Percentiles rank a stretch among this genome's conserved stretches.
Evolutionary conservation across 1,140 invertebrate species (phyloP).

Genomic region (Acromyrmex heyeri): DNA sequence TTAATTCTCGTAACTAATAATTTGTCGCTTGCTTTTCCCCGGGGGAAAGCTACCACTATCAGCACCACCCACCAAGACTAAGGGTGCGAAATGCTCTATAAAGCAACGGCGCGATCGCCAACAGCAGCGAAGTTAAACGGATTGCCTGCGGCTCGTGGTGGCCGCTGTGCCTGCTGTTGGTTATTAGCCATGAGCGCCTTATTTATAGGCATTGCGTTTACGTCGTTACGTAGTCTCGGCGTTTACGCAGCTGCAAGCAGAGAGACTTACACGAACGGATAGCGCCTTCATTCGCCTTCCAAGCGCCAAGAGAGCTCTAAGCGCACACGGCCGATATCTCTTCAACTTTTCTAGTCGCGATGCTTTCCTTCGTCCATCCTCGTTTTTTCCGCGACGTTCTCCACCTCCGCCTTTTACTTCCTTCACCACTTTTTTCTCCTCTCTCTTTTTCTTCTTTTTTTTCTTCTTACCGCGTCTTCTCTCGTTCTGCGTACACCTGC

Average conservation of each 20-base stretch:
- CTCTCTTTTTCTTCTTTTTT: background rate
- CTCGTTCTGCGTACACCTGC: background rate
- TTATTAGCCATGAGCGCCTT: conserved; percentile 58
- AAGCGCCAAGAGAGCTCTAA: background rate
- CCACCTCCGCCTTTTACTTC: background rate
- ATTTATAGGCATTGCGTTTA: conserved; percentile 71
- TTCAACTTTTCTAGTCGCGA: conserved; percentile 60
- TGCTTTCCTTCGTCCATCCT: conserved; percentile 34
- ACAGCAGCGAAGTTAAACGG: conserved; percentile 50
- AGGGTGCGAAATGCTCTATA: conserved; percentile 35
- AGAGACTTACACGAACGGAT: conserved; percentile 57
- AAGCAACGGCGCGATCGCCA: conserved; percentile 3
- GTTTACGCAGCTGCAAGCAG: conserved; percentile 71
- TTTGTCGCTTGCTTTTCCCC: conserved; percentile 39
- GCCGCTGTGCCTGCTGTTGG: conserved; percentile 40
- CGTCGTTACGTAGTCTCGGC: conserved; percentile 71
- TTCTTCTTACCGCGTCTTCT: conserved; percentile 20
- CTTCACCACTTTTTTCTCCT: background rate
- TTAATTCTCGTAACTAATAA: conserved; percentile 57
- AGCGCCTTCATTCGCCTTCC: conserved; percentile 28
- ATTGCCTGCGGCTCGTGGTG: conserved; percentile 44
- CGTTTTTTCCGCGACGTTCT: conserved; percentile 16
- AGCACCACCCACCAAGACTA: conserved; percentile 11
- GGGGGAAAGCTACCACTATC: background rate
- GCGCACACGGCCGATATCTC: background rate